These are phyloP conservation scores for Chaetodon trifasciatus DNA, from an alignment of 2,797 vertebrate species.

Conservation along the genomic window DNA sequence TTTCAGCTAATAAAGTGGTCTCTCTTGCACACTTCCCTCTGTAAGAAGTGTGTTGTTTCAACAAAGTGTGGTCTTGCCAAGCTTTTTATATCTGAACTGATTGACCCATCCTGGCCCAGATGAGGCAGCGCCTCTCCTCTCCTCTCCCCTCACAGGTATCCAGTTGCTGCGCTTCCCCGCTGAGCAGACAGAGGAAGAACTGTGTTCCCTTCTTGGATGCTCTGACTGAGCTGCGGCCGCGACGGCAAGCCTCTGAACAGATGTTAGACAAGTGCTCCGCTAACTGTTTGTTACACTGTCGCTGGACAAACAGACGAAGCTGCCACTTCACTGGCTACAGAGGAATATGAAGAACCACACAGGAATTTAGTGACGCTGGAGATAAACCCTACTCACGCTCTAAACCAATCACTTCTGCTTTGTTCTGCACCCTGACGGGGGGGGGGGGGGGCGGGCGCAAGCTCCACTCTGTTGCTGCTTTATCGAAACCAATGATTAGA, in stretches of 20 bases:
- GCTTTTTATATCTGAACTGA: constrained; percentile 53
- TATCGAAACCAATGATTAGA: constrained; percentile 61
- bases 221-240: constrained; percentile 41
- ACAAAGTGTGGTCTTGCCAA: constrained; percentile 68
- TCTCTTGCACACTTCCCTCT: constrained; percentile 56
- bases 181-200: constrained; percentile 45
- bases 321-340: constrained; percentile 59
- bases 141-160: constrained; percentile 33
- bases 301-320: constrained; percentile 58
- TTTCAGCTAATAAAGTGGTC: constrained; percentile 77
- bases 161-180: constrained; percentile 30
- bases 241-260: constrained; percentile 54
- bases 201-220: constrained; percentile 50
- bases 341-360: constrained; percentile 67
- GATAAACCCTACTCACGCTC: constrained; percentile 51
- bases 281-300: constrained; percentile 44
- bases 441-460: constrained; percentile 26
- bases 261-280: constrained; percentile 58
- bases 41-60: constrained; percentile 59
- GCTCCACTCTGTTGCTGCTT: constrained; percentile 60
- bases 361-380: constrained; percentile 72
- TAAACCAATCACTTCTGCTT: constrained; percentile 44
- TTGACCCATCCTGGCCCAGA: constrained; percentile 42
- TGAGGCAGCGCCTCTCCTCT: constrained; percentile 49
- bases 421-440: constrained; percentile 28